Percentiles rank a stretch among this genome's conserved stretches.
phyloP scores from a whole-genome alignment of 2,113 vertebrate species.

The Puffinus mauretanicus region DNA sequence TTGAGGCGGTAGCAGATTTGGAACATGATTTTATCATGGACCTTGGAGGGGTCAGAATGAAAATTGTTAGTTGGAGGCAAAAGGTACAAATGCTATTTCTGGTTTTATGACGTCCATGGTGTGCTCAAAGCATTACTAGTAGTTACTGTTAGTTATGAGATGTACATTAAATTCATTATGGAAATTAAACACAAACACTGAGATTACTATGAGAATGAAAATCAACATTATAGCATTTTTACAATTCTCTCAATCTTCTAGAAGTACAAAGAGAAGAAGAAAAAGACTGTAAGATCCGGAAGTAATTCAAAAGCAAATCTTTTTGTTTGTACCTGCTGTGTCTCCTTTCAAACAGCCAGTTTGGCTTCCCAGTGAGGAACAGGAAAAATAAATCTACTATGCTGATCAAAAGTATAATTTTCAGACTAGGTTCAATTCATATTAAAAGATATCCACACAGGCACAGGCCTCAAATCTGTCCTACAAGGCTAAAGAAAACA shows the following conservation, averaged over 20 bases:
- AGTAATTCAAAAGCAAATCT: slow-evolving; percentile 18
- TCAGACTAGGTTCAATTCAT: slow-evolving; percentile 50
- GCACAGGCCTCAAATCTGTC: slow-evolving; percentile 6
- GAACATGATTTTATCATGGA: background rate
- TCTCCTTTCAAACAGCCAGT: background rate
- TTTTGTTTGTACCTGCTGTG: background rate
- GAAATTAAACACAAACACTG: background rate
- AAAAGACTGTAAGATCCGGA: background rate
- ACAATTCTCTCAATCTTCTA: background rate
- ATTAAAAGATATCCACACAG: slow-evolving; percentile 15
- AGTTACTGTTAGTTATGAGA: background rate
- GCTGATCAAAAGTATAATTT: slow-evolving; percentile 29
- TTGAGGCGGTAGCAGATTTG: background rate
- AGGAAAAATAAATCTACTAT: slow-evolving; percentile 22
- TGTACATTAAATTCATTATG: background rate
- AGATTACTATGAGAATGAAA: background rate
- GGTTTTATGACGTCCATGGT: background rate
- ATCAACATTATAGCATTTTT: background rate
- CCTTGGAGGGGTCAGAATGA: background rate
- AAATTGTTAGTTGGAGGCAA: background rate
- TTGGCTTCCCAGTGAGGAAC: background rate
- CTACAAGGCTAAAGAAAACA: slow-evolving; percentile 37
- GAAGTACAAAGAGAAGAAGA: background rate
- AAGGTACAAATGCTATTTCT: background rate
- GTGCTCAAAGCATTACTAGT: background rate